These are phyloP conservation scores for Heteromormyrus szaboi DNA, from an alignment of 2,797 vertebrate species.

Conservation along the genomic window DNA sequence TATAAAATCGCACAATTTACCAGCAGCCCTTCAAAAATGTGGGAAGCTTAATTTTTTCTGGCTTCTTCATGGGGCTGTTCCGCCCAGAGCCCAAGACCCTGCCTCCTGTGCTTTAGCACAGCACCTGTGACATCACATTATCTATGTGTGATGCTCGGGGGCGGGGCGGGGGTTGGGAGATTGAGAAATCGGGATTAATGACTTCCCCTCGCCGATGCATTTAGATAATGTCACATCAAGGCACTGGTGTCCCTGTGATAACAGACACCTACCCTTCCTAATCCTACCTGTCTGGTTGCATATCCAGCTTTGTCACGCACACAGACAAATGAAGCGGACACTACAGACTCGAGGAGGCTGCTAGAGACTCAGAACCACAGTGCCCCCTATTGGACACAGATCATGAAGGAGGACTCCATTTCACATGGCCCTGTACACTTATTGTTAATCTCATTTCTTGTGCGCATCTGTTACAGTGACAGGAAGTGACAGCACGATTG, in stretches of 20 bases:
- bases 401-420: neutral
- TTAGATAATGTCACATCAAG: neutral
- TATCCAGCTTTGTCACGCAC: neutral
- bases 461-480: neutral
- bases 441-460: neutral
- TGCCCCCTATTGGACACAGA: neutral
- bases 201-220: neutral
- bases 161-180: neutral
- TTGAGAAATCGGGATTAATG: neutral
- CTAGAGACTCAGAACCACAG: neutral
- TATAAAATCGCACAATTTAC: neutral
- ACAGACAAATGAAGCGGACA: neutral
- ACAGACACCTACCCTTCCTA: neutral
- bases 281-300: neutral
- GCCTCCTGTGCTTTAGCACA: neutral
- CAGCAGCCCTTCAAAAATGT: neutral
- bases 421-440: neutral
- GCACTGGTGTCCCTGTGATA: neutral
- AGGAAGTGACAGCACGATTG: neutral
- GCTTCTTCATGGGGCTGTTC: neutral
- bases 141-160: neutral
- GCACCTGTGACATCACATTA: slow-evolving; percentile 9
- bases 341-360: neutral
- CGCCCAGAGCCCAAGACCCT: neutral
- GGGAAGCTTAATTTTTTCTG: neutral